Percentiles rank a stretch among this genome's conserved stretches.
Evolutionary conservation across 2,797 vertebrate species (phyloP).

Genomic region (Rhadinocentrus ornatus): DNA sequence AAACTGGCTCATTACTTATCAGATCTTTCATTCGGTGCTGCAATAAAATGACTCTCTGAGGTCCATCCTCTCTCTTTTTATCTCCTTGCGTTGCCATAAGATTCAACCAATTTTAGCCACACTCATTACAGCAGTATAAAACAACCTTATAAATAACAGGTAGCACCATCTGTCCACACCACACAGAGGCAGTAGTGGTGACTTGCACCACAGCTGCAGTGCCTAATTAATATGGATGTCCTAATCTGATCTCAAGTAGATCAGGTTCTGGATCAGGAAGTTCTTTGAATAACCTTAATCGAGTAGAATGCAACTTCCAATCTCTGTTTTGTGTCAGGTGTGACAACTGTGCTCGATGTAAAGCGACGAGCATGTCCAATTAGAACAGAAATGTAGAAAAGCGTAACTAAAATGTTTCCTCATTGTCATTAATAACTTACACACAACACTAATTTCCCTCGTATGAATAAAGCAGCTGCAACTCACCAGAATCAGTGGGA

Average conservation of each 20-base stretch:
- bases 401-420: too few relatives aligned
- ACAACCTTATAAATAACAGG: constrained; percentile 61
- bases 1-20: neutral
- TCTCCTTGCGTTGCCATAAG: neutral
- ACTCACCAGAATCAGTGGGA: neutral
- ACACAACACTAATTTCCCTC: neutral
- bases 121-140: constrained; percentile 18
- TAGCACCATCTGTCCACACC: constrained; percentile 53
- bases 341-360: neutral
- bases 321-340: neutral
- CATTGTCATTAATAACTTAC: neutral
- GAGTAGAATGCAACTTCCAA: neutral
- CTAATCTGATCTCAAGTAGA: neutral
- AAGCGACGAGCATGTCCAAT: neutral
- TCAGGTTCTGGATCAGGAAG: neutral
- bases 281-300: neutral
- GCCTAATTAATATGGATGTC: neutral
- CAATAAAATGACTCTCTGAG: neutral
- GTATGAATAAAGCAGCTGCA: neutral
- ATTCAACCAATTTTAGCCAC: neutral
- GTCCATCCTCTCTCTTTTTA: neutral
- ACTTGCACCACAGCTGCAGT: constrained; percentile 9
- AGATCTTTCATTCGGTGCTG: neutral
- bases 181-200: constrained; percentile 22
- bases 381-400: neutral